Evolutionary conservation across 2,797 vertebrate genomes (phyloP).

Genomic region (Alauda arvensis): DNA sequence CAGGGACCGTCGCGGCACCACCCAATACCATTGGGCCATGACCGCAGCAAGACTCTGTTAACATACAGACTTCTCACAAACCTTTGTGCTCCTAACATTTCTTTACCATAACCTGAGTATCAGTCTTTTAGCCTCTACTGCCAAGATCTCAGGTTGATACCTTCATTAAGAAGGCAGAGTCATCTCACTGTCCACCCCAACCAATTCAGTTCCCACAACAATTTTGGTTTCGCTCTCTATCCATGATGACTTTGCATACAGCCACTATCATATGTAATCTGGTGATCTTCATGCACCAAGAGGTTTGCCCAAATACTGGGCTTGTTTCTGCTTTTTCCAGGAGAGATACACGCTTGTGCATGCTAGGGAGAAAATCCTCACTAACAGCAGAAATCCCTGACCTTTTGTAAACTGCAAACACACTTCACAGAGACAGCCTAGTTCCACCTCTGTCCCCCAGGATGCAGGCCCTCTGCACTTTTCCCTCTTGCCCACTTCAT

Average conservation of each 20-base stretch:
- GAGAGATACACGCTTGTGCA: accelerated
- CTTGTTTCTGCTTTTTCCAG: neutral
- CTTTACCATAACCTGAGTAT: no score
- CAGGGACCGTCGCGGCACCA: no score
- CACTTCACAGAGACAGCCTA: neutral
- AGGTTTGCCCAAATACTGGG: neutral
- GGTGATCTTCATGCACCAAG: neutral
- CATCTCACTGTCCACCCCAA: no score
- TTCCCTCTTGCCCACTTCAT: neutral
- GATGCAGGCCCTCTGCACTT: neutral
- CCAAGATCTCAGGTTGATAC: no score
- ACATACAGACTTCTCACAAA: no score
- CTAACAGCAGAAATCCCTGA: neutral
- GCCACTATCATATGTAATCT: accelerated
- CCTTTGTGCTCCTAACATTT: no score
- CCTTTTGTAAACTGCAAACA: neutral
- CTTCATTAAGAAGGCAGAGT: no score
- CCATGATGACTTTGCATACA: neutral
- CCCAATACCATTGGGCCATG: no score
- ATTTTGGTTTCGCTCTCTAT: neutral
- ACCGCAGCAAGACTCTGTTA: no score
- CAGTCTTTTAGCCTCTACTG: no score
- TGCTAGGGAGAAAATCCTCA: neutral
- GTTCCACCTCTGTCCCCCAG: neutral
- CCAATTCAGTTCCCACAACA: no score